Evolutionary conservation across 2,888 invertebrate species (phyloP).

Genomic region (Epiperipatus broadwayi): DNA sequence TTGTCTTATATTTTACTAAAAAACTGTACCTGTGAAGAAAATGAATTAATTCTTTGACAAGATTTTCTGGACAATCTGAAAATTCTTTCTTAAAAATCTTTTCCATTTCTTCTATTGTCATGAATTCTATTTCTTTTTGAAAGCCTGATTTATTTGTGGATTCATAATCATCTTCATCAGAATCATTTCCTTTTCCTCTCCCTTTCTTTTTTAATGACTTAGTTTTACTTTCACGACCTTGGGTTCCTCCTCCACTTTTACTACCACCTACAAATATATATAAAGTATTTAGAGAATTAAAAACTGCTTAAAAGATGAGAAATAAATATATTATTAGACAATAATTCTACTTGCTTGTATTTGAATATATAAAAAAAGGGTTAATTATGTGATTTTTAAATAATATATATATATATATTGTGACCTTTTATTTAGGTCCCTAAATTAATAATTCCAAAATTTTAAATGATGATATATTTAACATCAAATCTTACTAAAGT

Average conservation of each 20-base stretch:
- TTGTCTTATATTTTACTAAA: constrained; percentile 1
- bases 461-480: too few relatives aligned
- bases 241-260: constrained; percentile 74
- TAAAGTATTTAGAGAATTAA: constrained; percentile 5
- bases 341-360: too few relatives aligned
- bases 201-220: constrained; percentile 67
- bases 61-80: constrained; percentile 44
- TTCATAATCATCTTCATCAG: constrained; percentile 47
- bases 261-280: too few relatives aligned
- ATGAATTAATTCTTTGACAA: constrained; percentile 45
- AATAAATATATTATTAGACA: background rate
- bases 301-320: background rate
- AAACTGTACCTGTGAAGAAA: constrained; percentile 43
- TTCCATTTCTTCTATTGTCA: constrained; percentile 46
- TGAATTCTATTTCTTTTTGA: constrained; percentile 39
- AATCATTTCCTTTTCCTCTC: constrained; percentile 43
- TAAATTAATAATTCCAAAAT: too few relatives aligned
- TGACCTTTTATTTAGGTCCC: too few relatives aligned
- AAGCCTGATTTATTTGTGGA: background rate
- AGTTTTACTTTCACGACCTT: constrained; percentile 84
- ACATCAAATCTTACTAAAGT: too few relatives aligned
- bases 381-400: too few relatives aligned
- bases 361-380: too few relatives aligned
- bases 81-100: constrained; percentile 36
- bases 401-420: too few relatives aligned